Evolutionary conservation across 1,140 invertebrate genomes (phyloP).

Genomic region (Drosophila gunungcola): DNA sequence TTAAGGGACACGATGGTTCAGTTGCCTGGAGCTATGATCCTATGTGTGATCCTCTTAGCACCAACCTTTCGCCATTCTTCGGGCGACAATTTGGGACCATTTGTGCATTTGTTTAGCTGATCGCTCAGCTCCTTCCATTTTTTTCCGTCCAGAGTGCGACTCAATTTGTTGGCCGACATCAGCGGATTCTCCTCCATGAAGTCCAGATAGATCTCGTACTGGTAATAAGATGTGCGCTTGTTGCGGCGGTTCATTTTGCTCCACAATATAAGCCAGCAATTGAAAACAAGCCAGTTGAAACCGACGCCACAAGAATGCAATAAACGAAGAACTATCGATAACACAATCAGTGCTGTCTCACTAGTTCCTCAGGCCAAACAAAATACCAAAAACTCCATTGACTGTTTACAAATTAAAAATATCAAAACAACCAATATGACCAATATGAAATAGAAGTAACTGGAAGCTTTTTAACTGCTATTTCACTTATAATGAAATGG

Average conservation of each 20-base stretch:
- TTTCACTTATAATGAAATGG: neutral
- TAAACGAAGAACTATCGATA: conserved; percentile 15
- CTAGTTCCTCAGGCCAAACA: too few relatives aligned
- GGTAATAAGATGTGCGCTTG: conserved; percentile 75
- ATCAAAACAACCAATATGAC: neutral
- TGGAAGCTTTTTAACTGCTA: neutral
- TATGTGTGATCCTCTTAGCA: neutral
- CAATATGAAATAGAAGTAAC: neutral
- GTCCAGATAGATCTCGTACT: conserved; percentile 78
- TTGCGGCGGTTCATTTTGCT: conserved; percentile 76
- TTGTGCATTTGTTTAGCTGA: conserved; percentile 66
- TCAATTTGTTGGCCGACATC: conserved; percentile 62
- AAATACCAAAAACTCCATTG: conserved; percentile 5
- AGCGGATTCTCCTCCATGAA: conserved; percentile 77
- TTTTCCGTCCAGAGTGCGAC: conserved; percentile 62
- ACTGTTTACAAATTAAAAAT: too few relatives aligned
- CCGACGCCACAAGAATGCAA: conserved; percentile 28
- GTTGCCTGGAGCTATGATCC: neutral
- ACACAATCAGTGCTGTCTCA: neutral
- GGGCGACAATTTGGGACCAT: conserved; percentile 71
- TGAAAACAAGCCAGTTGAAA: conserved; percentile 33
- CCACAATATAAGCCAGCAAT: conserved; percentile 18
- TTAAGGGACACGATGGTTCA: too few relatives aligned
- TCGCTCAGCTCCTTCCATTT: conserved; percentile 79
- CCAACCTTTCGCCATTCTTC: conserved; percentile 82